Base-by-base conservation (phyloP, 2,797 vertebrate species). In the Discoglossus pictus region DNA sequence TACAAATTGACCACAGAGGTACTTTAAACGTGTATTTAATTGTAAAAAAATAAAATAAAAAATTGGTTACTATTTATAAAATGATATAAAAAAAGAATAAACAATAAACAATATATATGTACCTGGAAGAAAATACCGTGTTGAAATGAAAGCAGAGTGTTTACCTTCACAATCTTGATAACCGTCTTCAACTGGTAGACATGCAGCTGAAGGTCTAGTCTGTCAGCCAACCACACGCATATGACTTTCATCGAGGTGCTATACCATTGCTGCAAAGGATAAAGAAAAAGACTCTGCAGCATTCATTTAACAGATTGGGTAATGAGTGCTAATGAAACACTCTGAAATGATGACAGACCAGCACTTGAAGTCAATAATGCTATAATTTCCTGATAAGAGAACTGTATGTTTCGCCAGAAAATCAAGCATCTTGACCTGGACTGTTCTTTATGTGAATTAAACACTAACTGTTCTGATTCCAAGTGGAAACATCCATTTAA, bases 141-240 rank as follows among this genome's bases (percentile, higher is more conserved):
- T n/a, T n/a, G n/a, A n/a, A n/a, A n/a, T 11, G 13, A 36, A 10
- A 47, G 38, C 23, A 16, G 10, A 4, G 10, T 15, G n/a, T 79
- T 92, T 90, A 99, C 97, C 95, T 99, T 99, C 56, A 98, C 93
- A 52, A 99, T 95, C 82, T 93, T 98, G 90, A 99, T 98, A 83
- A 98, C 93, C 1, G 92, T 97, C 85, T 97, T 98, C 82, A 99
- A 89, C 79, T 99, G 97, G 86, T 95, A 98, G 76, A 92, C 82
- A 81, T 98, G 95, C 65, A 99, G 96, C 83, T 98, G 96, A 74
- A 97, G 86, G 65, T 99, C 97, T 83, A 98, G 83, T 85, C 97
- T 84, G 79, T 98, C 96, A 12, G 94, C 89, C 87, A 99, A 64
- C 97, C 96, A 99, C 66, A 93, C 82, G 43, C 93, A 95, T 80